Percentiles rank a stretch among this genome's conserved stretches.
Evolutionary conservation across 2,888 invertebrate species (phyloP).

Genomic region (Sarcophaga variegata): DNA sequence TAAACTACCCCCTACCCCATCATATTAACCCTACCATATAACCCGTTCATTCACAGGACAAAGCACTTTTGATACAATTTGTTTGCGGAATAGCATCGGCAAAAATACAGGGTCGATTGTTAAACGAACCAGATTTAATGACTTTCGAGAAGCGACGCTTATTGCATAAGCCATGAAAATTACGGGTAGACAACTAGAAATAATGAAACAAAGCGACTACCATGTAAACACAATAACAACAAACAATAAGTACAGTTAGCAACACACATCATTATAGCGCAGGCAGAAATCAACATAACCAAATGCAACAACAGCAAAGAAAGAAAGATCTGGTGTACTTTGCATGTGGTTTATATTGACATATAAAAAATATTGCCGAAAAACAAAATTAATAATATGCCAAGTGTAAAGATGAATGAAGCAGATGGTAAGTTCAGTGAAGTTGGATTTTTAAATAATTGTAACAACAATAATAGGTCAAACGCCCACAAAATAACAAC

Average conservation of each 20-base stretch:
- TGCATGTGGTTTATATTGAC: conserved; percentile 17
- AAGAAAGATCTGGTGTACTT: conserved; percentile 24
- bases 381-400: conserved; percentile 23
- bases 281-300: conserved; percentile 8
- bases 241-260: neutral
- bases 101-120: neutral
- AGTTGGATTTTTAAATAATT: conserved; percentile 25
- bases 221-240: neutral
- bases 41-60: too few species aligned
- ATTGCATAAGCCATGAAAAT: conserved; percentile 9
- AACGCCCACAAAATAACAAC: conserved; percentile 8
- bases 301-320: conserved; percentile 17
- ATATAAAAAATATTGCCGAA: conserved; percentile 11
- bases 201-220: neutral
- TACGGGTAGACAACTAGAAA: neutral
- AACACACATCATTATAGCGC: neutral
- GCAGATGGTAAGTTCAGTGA: conserved; percentile 17
- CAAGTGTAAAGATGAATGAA: neutral
- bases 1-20: too few species aligned
- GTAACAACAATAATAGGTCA: conserved; percentile 20
- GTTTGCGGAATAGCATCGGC: neutral
- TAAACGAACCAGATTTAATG: neutral
- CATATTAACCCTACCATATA: too few species aligned
- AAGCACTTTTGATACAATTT: too few species aligned
- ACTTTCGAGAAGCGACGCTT: conserved; percentile 5